phyloP scores from a whole-genome alignment of 2,797 vertebrate genomes.

The Melanotaenia parkinsoni region DNA sequence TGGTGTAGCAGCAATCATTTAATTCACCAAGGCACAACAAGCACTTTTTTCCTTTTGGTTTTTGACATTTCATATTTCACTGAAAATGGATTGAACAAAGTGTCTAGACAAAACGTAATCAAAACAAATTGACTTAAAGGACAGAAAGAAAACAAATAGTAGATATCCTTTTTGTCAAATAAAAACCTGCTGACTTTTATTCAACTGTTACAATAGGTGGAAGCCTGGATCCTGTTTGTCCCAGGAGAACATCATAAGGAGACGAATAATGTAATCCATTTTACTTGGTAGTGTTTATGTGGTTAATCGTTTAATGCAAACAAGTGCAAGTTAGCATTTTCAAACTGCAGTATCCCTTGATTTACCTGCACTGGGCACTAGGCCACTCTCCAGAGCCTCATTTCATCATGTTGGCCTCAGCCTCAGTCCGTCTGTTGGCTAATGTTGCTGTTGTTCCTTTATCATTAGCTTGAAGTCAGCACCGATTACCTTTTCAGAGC shows the following conservation, averaged over 20 bases:
- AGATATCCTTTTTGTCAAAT: neutral
- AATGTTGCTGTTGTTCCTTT: constrained; percentile 46
- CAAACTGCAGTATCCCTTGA: neutral
- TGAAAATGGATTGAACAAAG: constrained; percentile 1
- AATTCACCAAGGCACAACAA: neutral
- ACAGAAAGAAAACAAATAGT: neutral
- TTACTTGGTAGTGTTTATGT: neutral
- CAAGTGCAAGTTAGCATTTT: neutral
- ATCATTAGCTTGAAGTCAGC: constrained; percentile 58
- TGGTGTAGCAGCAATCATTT: neutral
- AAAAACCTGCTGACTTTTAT: neutral
- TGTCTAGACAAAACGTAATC: neutral
- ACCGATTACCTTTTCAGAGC: constrained; percentile 48
- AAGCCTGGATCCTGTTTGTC: too few species aligned
- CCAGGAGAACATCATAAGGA: too few species aligned
- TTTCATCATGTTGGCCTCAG: constrained; percentile 27
- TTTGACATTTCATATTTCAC: constrained; percentile 1
- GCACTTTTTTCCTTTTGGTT: neutral
- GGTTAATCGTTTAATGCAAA: too few species aligned
- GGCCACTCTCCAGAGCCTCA: neutral
- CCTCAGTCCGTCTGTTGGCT: constrained; percentile 48
- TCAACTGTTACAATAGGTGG: neutral
- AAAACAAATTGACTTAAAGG: neutral
- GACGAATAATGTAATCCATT: neutral
- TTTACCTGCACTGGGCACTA: constrained; percentile 5